A percentile compares a stretch with the other conserved stretches of the same genome.
These are phyloP conservation scores for Gobiocypris rarus DNA, from an alignment of 2,113 vertebrate genomes.

Conservation along the genomic window DNA sequence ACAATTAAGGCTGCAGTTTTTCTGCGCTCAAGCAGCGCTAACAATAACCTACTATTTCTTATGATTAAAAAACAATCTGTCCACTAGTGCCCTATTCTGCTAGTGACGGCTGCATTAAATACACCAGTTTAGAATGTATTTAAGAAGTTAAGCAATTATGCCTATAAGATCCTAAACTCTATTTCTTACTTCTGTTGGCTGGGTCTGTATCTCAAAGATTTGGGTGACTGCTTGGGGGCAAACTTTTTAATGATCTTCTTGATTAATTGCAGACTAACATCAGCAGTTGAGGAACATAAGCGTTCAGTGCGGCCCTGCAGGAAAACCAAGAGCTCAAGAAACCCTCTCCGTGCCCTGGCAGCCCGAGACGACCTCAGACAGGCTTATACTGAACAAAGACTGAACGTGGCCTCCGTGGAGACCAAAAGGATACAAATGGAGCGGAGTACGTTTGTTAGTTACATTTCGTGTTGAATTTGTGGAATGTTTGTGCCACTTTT, in stretches of 20 bases:
- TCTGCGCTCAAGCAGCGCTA: too few species aligned
- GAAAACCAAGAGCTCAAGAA: conserved; percentile 77
- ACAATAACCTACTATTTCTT: too few species aligned
- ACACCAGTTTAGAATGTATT: too few species aligned
- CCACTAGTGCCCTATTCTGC: too few species aligned
- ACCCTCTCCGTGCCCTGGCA: conserved; percentile 79
- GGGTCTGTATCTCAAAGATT: too few species aligned
- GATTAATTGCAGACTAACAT: conserved; percentile 68
- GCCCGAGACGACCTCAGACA: conserved; percentile 78
- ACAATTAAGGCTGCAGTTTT: too few species aligned
- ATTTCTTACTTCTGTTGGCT: too few species aligned
- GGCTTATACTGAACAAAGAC: conserved; percentile 80
- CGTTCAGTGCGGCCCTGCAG: conserved; percentile 75
- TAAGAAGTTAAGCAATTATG: too few species aligned
- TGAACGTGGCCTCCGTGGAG: conserved; percentile 78
- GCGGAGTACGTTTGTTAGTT: conserved; percentile 68
- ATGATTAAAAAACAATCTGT: too few species aligned
- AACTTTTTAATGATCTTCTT: neutral
- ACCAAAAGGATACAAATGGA: conserved; percentile 81
- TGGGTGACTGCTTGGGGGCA: neutral
- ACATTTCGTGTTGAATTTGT: neutral
- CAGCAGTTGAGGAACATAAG: conserved; percentile 76
- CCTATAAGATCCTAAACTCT: too few species aligned
- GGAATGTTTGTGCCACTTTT: neutral
- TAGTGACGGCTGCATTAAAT: too few species aligned